Evolutionary conservation across 2,113 vertebrate genomes (phyloP).

Genomic region (Psammodynastes pulverulentus): DNA sequence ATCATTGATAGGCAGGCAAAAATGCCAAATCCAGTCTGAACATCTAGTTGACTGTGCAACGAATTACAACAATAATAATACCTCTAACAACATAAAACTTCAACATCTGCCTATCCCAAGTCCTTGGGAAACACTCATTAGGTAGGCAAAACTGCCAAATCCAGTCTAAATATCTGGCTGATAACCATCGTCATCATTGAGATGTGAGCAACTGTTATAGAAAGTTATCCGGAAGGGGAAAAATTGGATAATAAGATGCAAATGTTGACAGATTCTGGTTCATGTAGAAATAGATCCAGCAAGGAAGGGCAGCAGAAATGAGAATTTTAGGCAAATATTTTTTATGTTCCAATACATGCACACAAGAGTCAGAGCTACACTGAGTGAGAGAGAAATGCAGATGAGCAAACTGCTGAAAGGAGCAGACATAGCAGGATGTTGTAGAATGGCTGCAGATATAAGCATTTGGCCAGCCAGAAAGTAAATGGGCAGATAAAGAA

Average conservation of each 20-base stretch:
- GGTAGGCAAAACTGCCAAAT: background rate
- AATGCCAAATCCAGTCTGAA: no score
- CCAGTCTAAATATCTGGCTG: background rate
- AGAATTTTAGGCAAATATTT: background rate
- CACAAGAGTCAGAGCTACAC: background rate
- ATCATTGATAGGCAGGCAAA: background rate
- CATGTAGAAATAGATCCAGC: background rate
- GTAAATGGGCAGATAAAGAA: slow-evolving; percentile 46
- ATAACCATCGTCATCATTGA: background rate
- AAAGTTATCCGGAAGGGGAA: background rate
- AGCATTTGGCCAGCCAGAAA: slow-evolving; percentile 15
- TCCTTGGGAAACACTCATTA: background rate
- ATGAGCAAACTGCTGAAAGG: slow-evolving; percentile 35
- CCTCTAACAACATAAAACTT: background rate
- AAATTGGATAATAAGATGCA: background rate
- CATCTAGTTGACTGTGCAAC: background rate
- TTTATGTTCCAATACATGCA: background rate
- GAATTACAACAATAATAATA: background rate
- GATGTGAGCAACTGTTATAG: background rate
- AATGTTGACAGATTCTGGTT: background rate
- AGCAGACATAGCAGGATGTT: background rate
- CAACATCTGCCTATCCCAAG: background rate
- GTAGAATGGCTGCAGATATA: slow-evolving; percentile 2
- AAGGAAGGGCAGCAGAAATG: background rate
- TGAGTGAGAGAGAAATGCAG: background rate